Conservation (phyloP, 1,140 invertebrate species). For the Vanessa tameamea region DNA sequence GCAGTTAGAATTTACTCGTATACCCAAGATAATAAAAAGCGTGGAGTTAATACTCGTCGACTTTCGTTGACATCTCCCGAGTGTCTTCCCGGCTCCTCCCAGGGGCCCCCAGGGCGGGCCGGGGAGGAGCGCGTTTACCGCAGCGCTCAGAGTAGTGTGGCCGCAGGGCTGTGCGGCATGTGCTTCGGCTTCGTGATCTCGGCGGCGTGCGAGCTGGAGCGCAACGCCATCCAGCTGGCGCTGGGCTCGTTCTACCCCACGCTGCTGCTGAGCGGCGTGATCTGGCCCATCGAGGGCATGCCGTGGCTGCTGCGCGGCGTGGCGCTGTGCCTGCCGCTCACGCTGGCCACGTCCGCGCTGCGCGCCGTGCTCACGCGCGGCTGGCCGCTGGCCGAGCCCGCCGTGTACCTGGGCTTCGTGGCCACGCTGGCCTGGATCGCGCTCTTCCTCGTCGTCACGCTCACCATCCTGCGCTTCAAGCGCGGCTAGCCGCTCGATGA, state of each 20-base stretch:
- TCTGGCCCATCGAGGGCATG: conserved; percentile 95
- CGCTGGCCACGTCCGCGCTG: conserved; percentile 93
- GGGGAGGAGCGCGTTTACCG: too few species aligned
- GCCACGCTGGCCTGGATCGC: conserved; percentile 94
- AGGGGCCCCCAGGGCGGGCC: too few species aligned
- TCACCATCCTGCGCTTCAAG: conserved; percentile 89
- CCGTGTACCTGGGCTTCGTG: conserved; percentile 94
- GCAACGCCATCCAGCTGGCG: conserved; percentile 96
- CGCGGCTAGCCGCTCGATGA: conserved; percentile 68
- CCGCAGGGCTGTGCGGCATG: conserved; percentile 91
- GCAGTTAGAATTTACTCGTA: too few species aligned
- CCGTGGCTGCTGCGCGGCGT: conserved; percentile 90
- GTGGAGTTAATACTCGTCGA: too few species aligned
- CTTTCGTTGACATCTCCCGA: too few species aligned
- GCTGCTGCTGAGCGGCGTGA: conserved; percentile 93
- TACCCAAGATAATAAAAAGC: too few species aligned
- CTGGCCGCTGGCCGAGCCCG: conserved; percentile 90
- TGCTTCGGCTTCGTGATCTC: conserved; percentile 97
- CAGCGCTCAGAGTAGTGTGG: too few species aligned
- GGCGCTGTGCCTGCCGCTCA: conserved; percentile 92
- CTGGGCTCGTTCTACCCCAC: conserved; percentile 97
- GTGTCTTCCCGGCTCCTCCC: too few species aligned
- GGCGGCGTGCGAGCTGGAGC: conserved; percentile 93
- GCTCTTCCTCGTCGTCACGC: conserved; percentile 91
- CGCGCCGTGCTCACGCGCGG: conserved; percentile 94